These are phyloP conservation scores for Megalops cyprinoides DNA, from an alignment of 2,797 vertebrate species.

Conservation along the genomic window DNA sequence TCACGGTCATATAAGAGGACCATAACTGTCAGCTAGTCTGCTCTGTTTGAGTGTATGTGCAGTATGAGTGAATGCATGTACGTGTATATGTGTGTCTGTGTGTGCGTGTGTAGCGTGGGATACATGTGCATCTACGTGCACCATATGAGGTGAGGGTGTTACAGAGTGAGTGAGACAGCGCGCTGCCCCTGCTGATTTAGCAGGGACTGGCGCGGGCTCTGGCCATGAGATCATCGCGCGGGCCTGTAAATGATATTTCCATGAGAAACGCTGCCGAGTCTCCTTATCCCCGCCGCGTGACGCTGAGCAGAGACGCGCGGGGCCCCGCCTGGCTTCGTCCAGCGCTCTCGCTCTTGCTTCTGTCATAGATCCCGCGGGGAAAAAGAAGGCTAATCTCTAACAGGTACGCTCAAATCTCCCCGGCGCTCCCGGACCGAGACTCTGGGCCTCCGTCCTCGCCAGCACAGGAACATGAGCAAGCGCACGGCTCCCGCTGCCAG, in stretches of 20 bases:
- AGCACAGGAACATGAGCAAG: conserved; percentile 26
- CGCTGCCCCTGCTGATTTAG: conserved; percentile 47
- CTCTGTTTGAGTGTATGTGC: not conserved
- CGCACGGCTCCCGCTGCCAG: conserved; percentile 18
- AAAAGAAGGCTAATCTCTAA: conserved; percentile 58
- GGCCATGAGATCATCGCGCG: conserved; percentile 67
- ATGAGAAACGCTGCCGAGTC: conserved; percentile 69
- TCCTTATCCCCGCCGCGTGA: conserved; percentile 62
- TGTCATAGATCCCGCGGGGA: conserved; percentile 41
- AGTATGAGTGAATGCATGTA: not conserved
- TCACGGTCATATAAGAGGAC: not conserved
- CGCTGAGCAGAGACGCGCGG: conserved; percentile 71
- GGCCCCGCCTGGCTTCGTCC: not conserved
- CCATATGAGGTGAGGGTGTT: not conserved
- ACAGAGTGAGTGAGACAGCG: not conserved
- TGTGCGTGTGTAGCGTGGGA: not conserved
- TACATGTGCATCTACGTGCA: conserved; percentile 41
- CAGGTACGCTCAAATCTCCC: conserved; percentile 38
- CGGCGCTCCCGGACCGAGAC: conserved; percentile 16
- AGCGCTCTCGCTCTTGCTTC: conserved; percentile 57
- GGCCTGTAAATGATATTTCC: conserved; percentile 63
- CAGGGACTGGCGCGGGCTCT: conserved; percentile 62
- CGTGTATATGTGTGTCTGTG: not conserved
- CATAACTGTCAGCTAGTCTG: not conserved
- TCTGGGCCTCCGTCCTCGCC: conserved; percentile 31